Conservation (phyloP, 2,113 vertebrate species). For the Cyphotilapia sp. region DNA sequence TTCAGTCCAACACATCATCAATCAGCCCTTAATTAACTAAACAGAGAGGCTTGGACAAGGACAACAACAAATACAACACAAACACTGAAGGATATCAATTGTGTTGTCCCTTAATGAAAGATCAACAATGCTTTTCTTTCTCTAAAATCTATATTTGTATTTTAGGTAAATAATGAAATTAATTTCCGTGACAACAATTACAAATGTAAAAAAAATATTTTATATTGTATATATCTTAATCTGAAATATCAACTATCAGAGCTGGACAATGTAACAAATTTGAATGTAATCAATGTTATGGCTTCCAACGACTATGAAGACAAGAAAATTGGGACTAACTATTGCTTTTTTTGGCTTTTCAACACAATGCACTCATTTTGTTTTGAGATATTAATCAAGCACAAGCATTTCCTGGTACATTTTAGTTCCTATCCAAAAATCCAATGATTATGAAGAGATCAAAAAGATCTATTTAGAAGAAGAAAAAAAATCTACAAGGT, state of each 20-base stretch:
- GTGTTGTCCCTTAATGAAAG: background rate
- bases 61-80: slow-evolving; percentile 21
- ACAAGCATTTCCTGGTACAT: background rate
- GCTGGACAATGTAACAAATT: background rate
- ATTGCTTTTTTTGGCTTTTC: background rate
- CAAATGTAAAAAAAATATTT: background rate
- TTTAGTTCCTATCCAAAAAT: background rate
- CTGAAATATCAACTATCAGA: background rate
- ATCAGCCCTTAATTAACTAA: slow-evolving; percentile 69
- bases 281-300: background rate
- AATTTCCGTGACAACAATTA: background rate
- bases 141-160: background rate
- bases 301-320: background rate
- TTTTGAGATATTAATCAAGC: background rate
- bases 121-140: background rate
- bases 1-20: slow-evolving; percentile 62
- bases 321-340: background rate
- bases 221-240: background rate
- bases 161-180: background rate
- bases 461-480: background rate
- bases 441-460: background rate
- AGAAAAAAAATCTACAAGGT: background rate
- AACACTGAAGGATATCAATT: slow-evolving; percentile 18
- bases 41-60: slow-evolving; percentile 38
- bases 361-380: background rate